Conservation (phyloP, 2,797 vertebrate species). For the Naso thynnoides region DNA sequence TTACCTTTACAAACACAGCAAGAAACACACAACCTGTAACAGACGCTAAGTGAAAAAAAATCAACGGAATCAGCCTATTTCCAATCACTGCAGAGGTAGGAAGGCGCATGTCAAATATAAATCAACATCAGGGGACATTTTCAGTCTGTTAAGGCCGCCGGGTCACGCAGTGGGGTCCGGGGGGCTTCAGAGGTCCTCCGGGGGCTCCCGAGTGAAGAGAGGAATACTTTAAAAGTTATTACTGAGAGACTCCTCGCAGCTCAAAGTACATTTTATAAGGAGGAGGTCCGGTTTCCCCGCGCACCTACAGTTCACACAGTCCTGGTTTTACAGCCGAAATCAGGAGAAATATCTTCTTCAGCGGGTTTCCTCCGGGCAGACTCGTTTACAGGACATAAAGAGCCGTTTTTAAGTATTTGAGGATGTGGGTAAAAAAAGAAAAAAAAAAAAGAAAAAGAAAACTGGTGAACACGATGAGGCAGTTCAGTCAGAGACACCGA, state of each 20-base stretch:
- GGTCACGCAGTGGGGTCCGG: slow-evolving; percentile 44
- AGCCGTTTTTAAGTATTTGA: slow-evolving; percentile 28
- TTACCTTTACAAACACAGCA: slow-evolving; percentile 84
- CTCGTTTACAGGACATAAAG: not conserved
- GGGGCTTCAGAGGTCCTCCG: slow-evolving; percentile 54
- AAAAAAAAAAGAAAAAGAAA: too few relatives aligned
- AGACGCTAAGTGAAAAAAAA: slow-evolving; percentile 62
- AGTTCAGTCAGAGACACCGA: slow-evolving; percentile 53
- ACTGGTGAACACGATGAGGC: slow-evolving; percentile 53
- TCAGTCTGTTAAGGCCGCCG: slow-evolving; percentile 53
- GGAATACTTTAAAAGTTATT: slow-evolving; percentile 48
- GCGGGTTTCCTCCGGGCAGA: slow-evolving; percentile 3
- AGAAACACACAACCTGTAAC: slow-evolving; percentile 76
- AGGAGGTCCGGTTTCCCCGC: slow-evolving; percentile 46
- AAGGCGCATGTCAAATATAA: slow-evolving; percentile 74
- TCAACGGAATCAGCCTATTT: slow-evolving; percentile 73
- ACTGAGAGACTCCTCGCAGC: slow-evolving; percentile 47
- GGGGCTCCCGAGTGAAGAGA: slow-evolving; percentile 53
- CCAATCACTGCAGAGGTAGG: slow-evolving; percentile 84
- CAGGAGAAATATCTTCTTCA: slow-evolving; percentile 13
- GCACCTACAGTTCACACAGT: slow-evolving; percentile 26
- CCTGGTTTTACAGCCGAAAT: slow-evolving; percentile 21
- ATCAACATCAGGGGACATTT: slow-evolving; percentile 71
- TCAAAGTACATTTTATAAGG: slow-evolving; percentile 37
- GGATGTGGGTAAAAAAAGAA: too few relatives aligned